A percentile compares a stretch with the other conserved stretches of the same genome.
phyloP scores from a whole-genome alignment of 2,888 invertebrate genomes.

The Lordiphosa fenestrarum region DNA sequence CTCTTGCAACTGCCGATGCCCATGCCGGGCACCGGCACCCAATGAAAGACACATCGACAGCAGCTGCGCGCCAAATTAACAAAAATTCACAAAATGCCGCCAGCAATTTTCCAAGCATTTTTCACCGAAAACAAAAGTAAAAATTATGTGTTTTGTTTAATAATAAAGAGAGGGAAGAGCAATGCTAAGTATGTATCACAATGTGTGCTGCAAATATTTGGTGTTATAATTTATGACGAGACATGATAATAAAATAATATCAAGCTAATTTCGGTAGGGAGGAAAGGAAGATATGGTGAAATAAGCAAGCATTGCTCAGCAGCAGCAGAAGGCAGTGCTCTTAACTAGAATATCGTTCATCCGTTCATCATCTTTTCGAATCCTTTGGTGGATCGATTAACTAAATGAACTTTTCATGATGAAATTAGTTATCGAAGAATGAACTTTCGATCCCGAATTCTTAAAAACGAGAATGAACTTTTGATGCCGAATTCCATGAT shows the following conservation, averaged over 20 bases:
- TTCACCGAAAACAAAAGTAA: slow-evolving; percentile 54
- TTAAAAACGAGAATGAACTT: too few species aligned
- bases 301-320: too few species aligned
- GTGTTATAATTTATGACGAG: slow-evolving; percentile 59
- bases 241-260: slow-evolving; percentile 13
- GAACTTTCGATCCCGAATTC: too few species aligned
- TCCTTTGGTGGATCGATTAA: too few species aligned
- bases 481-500: too few species aligned
- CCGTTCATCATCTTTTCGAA: too few species aligned
- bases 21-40: slow-evolving; percentile 31
- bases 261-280: too few species aligned
- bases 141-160: slow-evolving; percentile 47
- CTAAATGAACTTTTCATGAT: too few species aligned
- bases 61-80: slow-evolving; percentile 67
- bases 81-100: slow-evolving; percentile 44
- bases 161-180: slow-evolving; percentile 17
- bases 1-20: slow-evolving; percentile 1
- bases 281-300: too few species aligned
- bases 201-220: slow-evolving; percentile 63
- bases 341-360: too few species aligned
- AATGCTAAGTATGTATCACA: slow-evolving; percentile 16
- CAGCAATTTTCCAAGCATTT: slow-evolving; percentile 31
- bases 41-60: slow-evolving; percentile 71
- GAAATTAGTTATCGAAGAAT: too few species aligned
- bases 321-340: too few species aligned